These are phyloP conservation scores for Noctua fimbriata DNA, from an alignment of 2,888 invertebrate species.

Conservation along the genomic window DNA sequence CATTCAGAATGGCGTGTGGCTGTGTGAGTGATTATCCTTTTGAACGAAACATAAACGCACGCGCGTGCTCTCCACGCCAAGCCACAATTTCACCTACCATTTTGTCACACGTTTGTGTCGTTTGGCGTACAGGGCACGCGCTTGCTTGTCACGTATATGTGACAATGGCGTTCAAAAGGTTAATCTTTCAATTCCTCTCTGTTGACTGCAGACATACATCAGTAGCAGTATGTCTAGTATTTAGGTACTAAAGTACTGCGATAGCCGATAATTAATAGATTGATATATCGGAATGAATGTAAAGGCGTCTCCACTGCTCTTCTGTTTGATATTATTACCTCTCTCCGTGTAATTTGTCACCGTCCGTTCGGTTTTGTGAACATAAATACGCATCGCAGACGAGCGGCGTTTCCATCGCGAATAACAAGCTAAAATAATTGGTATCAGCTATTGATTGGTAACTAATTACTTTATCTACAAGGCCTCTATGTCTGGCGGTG, in stretches of 20 bases:
- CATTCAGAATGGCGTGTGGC: not conserved
- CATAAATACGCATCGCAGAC: constrained; percentile 66
- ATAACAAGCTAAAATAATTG: constrained; percentile 58
- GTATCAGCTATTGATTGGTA: constrained; percentile 32
- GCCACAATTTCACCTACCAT: too few relatives aligned
- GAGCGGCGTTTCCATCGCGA: constrained; percentile 65
- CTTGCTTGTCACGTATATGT: too few relatives aligned
- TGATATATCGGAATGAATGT: not conserved
- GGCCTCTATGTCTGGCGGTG: not conserved
- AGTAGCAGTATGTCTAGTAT: not conserved
- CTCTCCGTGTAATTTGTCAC: constrained; percentile 71
- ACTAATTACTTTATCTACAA: constrained; percentile 36
- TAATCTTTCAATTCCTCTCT: not conserved
- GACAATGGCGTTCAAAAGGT: too few relatives aligned
- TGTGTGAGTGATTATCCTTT: not conserved
- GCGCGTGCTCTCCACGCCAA: too few relatives aligned
- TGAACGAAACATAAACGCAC: too few relatives aligned
- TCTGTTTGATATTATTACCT: constrained; percentile 23
- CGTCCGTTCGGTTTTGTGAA: constrained; percentile 69
- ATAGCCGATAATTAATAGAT: not conserved
- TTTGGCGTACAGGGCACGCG: too few relatives aligned
- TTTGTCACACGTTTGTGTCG: too few relatives aligned
- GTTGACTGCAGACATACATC: not conserved
- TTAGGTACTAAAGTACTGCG: not conserved
- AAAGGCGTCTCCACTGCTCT: constrained; percentile 30